A percentile compares a stretch with the other conserved stretches of the same genome.
phyloP scores from a whole-genome alignment of 1,140 invertebrate species.

The Drosophila suzukii region DNA sequence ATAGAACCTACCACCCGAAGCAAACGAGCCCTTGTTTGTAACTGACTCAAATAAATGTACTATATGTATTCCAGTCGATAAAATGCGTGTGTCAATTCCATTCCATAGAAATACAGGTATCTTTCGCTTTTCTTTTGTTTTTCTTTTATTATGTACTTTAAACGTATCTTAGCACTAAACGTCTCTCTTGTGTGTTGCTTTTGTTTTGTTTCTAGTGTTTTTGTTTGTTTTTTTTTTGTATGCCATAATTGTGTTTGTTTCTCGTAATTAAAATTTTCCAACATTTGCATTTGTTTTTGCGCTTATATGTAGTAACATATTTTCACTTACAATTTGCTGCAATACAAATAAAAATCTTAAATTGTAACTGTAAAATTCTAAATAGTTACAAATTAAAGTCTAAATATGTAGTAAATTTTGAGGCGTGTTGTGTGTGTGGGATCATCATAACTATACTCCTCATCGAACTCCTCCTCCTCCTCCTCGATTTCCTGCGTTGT shows the following conservation, averaged over 20 bases:
- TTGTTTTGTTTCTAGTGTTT: constrained; percentile 65
- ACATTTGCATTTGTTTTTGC: constrained; percentile 72
- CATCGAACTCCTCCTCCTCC: constrained; percentile 17
- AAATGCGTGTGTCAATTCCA: constrained; percentile 13
- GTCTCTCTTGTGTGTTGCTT: constrained; percentile 51
- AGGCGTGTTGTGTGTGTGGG: constrained; percentile 66
- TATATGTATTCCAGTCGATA: constrained; percentile 28
- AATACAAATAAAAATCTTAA: constrained; percentile 82
- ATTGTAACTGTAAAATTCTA: constrained; percentile 80
- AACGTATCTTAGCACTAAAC: constrained; percentile 51
- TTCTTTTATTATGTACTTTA: constrained; percentile 56
- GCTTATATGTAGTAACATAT: constrained; percentile 82
- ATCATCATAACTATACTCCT: constrained; percentile 11
- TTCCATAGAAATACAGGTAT: background rate
- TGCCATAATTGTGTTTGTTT: constrained; percentile 62
- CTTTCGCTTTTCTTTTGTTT: constrained; percentile 38
- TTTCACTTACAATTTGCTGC: constrained; percentile 79
- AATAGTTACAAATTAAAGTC: constrained; percentile 81
- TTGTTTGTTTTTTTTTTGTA: constrained; percentile 50
- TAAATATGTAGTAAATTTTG: constrained; percentile 79
- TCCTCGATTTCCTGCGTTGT: constrained; percentile 28
- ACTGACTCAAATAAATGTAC: constrained; percentile 72
- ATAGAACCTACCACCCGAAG: constrained; percentile 64
- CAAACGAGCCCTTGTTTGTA: constrained; percentile 54
- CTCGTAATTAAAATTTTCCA: constrained; percentile 73